Percentiles rank a stretch among this genome's conserved stretches.
These are phyloP conservation scores for Drosophila orena DNA, from an alignment of 1,140 invertebrate species.

Conservation along the genomic window DNA sequence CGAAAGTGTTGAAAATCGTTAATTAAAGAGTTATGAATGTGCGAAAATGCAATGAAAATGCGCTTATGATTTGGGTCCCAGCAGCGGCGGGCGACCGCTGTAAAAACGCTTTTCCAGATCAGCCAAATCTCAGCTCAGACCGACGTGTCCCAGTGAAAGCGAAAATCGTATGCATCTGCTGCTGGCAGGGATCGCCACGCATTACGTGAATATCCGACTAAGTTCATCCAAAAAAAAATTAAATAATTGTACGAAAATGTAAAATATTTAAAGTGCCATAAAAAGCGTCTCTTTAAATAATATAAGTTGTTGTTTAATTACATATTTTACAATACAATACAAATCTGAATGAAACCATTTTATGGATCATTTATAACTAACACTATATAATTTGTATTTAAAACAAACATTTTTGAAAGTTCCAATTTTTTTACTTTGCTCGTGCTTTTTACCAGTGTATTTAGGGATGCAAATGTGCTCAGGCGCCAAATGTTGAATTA, in stretches of 20 bases:
- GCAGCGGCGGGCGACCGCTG: slow-evolving; percentile 37
- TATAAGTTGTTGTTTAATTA: too few species aligned
- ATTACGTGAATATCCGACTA: slow-evolving; percentile 57
- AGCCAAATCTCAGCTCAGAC: slow-evolving; percentile 40
- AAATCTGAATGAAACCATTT: too few species aligned
- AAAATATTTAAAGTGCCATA: too few species aligned
- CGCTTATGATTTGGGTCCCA: slow-evolving; percentile 42
- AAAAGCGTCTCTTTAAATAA: too few species aligned
- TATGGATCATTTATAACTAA: too few species aligned
- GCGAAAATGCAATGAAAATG: slow-evolving; percentile 71
- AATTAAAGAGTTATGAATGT: slow-evolving; percentile 80
- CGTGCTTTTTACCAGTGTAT: slow-evolving; percentile 5
- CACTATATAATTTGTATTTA: too few species aligned
- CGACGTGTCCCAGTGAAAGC: slow-evolving; percentile 64
- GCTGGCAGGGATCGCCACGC: slow-evolving; percentile 33
- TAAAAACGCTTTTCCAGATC: slow-evolving; percentile 79
- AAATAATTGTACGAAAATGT: background rate
- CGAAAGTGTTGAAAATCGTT: slow-evolving; percentile 72
- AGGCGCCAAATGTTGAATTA: slow-evolving; percentile 64
- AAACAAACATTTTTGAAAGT: too few species aligned
- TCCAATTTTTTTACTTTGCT: background rate
- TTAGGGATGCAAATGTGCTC: slow-evolving; percentile 61
- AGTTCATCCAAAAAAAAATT: slow-evolving; percentile 9
- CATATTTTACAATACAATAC: too few species aligned
- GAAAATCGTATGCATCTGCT: slow-evolving; percentile 66